Evolutionary conservation across 2,113 vertebrate genomes (phyloP).

Genomic region (Ptilonorhynchus violaceus): DNA sequence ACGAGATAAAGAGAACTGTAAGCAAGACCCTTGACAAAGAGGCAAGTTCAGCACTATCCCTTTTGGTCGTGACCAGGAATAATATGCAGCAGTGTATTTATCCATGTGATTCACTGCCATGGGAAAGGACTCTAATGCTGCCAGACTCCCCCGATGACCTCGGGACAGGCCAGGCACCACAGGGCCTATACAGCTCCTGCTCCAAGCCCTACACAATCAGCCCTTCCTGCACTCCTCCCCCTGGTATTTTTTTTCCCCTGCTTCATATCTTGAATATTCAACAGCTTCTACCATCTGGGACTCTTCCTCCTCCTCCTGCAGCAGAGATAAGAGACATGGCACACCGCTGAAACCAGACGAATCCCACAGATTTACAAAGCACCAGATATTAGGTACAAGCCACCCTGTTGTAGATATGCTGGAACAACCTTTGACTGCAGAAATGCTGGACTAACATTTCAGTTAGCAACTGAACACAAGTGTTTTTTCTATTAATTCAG

Average conservation of each 20-base stretch:
- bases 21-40: not conserved
- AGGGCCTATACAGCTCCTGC: not conserved
- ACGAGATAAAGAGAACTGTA: slow-evolving; percentile 29
- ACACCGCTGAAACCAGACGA: not conserved
- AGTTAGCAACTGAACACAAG: not conserved
- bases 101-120: not conserved
- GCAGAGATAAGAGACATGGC: not conserved
- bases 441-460: not conserved
- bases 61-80: not conserved
- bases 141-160: not conserved
- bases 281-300: not conserved
- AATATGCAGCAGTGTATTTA: fast-evolving
- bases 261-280: not conserved
- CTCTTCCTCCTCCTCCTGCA: not conserved
- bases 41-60: not conserved
- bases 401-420: fast-evolving
- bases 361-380: not conserved
- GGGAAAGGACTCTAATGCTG: not conserved
- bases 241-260: not conserved
- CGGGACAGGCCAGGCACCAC: fast-evolving
- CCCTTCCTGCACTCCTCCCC: not conserved
- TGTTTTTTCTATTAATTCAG: not conserved
- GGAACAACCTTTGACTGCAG: not conserved
- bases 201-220: not conserved
- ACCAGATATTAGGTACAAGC: not conserved